Conservation (phyloP, 2,888 invertebrate genomes). For the Esperia sulphurella region DNA sequence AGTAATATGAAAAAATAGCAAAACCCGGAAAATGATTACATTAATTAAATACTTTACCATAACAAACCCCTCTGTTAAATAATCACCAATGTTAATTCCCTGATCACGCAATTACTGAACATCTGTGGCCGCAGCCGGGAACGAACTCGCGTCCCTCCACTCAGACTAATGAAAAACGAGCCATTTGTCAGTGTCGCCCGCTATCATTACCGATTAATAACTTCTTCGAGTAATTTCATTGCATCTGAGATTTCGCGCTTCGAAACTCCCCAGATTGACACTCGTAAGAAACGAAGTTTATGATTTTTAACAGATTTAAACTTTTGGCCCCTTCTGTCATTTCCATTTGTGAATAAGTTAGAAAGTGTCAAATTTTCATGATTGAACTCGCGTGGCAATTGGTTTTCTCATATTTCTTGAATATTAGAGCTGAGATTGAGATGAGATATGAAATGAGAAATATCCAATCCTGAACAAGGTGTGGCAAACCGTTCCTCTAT, state of each 20-base stretch:
- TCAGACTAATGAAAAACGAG: conserved; percentile 17
- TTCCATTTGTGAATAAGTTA: conserved; percentile 29
- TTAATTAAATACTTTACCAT: neutral
- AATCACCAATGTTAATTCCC: conserved; percentile 3
- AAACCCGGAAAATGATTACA: neutral
- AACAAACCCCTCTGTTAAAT: neutral
- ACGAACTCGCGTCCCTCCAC: conserved; percentile 8
- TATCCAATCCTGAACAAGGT: no score
- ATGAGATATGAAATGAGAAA: no score
- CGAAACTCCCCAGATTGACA: no score
- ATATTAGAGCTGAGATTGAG: no score
- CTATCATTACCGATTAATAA: conserved; percentile 16
- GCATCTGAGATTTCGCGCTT: neutral
- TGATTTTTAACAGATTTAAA: neutral
- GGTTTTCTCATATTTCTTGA: no score
- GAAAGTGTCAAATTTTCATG: conserved; percentile 10
- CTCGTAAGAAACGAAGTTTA: no score
- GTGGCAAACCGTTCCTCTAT: no score
- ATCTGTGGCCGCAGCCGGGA: conserved; percentile 11
- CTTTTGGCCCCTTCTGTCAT: conserved; percentile 2
- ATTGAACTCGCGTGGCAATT: no score
- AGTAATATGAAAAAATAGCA: no score
- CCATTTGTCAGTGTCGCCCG: conserved; percentile 18
- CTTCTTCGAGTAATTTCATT: conserved; percentile 6
- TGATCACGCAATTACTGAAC: conserved; percentile 7